These are phyloP conservation scores for Lates japonicus DNA, from an alignment of 2,797 vertebrate species.

Conservation along the genomic window DNA sequence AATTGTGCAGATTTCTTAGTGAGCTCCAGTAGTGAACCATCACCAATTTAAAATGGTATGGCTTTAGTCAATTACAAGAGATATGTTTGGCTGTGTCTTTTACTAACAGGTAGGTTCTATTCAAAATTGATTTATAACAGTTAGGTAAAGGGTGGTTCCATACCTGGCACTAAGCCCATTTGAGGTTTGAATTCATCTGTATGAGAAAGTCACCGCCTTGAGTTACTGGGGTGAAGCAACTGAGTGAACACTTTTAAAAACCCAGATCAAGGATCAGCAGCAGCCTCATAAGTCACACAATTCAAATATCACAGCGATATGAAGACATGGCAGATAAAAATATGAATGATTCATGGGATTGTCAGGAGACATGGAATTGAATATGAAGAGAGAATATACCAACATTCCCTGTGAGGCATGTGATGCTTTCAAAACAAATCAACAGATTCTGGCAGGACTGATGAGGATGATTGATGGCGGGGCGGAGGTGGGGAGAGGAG, in stretches of 20 bases:
- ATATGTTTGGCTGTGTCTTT: neutral
- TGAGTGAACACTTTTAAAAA: neutral
- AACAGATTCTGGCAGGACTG: conserved; percentile 45
- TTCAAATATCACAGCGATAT: conserved; percentile 30
- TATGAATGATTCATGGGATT: conserved; percentile 28
- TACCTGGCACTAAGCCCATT: too few relatives aligned
- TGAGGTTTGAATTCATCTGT: too few relatives aligned
- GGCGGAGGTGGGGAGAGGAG: conserved; percentile 26
- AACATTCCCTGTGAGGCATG: conserved; percentile 46
- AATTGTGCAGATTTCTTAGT: too few relatives aligned
- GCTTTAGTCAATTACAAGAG: neutral
- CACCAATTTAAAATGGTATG: neutral
- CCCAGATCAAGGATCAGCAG: neutral
- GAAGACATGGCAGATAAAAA: conserved; percentile 15
- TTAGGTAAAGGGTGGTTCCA: neutral
- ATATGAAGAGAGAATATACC: conserved; percentile 44
- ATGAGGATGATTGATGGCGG: conserved; percentile 19
- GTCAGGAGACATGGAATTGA: conserved; percentile 32
- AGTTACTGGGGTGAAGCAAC: neutral
- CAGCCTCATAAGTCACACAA: conserved; percentile 18
- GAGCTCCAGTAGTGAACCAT: too few relatives aligned
- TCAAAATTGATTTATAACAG: neutral
- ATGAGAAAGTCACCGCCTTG: neutral
- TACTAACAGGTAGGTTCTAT: neutral
- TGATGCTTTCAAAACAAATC: conserved; percentile 57